A percentile compares a stretch with the other conserved stretches of the same genome.
Evolutionary conservation across 2,888 invertebrate genomes (phyloP).

Genomic region (Sesamia inferens): DNA sequence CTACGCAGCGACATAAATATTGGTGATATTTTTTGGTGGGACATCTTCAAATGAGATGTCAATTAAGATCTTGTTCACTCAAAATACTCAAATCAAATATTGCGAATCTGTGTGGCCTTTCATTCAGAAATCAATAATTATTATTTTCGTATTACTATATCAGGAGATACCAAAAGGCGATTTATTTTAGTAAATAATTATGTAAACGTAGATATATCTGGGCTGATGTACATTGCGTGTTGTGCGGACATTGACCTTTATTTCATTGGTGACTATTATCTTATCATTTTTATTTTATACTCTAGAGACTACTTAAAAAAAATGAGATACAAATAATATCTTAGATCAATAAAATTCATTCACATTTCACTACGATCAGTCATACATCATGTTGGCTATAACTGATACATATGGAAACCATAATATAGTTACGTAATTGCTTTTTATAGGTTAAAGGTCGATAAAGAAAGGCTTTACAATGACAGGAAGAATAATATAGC

Average conservation of each 20-base stretch:
- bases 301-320: neutral
- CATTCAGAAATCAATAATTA: slow-evolving; percentile 12
- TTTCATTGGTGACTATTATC: slow-evolving; percentile 27
- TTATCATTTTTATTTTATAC: slow-evolving; percentile 1
- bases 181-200: slow-evolving; percentile 26
- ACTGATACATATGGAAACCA: slow-evolving; percentile 11
- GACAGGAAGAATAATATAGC: slow-evolving; percentile 4
- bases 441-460: neutral
- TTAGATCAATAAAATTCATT: neutral
- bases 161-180: slow-evolving; percentile 11
- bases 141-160: slow-evolving; percentile 5
- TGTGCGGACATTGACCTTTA: slow-evolving; percentile 45
- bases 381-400: neutral
- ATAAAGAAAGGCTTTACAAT: neutral
- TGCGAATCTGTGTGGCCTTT: neutral
- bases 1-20: neutral
- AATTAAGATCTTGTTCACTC: neutral
- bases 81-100: neutral
- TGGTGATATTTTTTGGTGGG: too few species aligned
- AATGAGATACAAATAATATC: neutral
- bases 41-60: too few species aligned
- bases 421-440: neutral
- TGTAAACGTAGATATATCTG: slow-evolving; percentile 10
- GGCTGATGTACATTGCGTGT: slow-evolving; percentile 12
- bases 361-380: neutral